A percentile compares a stretch with the other conserved stretches of the same genome.
Evolutionary conservation across 2,113 vertebrate genomes (phyloP).

Genomic region (Harpagus bidentatus): DNA sequence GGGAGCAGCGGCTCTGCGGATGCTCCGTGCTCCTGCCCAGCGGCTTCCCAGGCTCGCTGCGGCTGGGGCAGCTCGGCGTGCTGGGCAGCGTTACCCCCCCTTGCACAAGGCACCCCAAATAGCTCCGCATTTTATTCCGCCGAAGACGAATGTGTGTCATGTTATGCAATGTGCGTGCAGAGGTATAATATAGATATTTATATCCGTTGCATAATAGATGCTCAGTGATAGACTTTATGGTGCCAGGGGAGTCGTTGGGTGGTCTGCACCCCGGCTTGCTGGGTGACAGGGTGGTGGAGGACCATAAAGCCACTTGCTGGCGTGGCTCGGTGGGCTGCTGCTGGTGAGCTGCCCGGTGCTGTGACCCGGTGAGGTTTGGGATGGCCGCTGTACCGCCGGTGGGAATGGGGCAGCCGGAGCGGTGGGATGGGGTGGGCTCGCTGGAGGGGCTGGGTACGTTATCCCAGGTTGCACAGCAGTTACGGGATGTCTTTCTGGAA

Average conservation of each 20-base stretch:
- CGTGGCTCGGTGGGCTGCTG: neutral
- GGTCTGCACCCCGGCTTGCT: neutral
- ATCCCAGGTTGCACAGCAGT: neutral
- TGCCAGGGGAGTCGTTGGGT: neutral
- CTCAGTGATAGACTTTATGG: neutral
- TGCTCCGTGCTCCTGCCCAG: neutral
- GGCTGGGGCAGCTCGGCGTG: fast-evolving
- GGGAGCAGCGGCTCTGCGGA: neutral
- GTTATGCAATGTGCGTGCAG: fast-evolving
- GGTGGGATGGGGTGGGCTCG: neutral
- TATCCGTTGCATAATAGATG: neutral
- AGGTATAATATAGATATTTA: neutral
- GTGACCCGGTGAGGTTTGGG: neutral
- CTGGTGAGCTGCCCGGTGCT: neutral
- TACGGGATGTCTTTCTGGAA: neutral
- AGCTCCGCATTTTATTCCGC: neutral
- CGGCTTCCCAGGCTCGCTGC: neutral
- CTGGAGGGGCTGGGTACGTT: fast-evolving
- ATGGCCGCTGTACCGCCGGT: neutral
- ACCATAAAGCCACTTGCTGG: neutral
- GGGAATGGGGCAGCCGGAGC: neutral
- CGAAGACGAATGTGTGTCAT: fast-evolving
- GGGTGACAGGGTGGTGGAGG: neutral
- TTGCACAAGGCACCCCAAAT: neutral
- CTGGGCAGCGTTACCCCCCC: neutral